These are phyloP conservation scores for Andrena chrysosceles DNA, from an alignment of 2,888 invertebrate species.

Conservation along the genomic window DNA sequence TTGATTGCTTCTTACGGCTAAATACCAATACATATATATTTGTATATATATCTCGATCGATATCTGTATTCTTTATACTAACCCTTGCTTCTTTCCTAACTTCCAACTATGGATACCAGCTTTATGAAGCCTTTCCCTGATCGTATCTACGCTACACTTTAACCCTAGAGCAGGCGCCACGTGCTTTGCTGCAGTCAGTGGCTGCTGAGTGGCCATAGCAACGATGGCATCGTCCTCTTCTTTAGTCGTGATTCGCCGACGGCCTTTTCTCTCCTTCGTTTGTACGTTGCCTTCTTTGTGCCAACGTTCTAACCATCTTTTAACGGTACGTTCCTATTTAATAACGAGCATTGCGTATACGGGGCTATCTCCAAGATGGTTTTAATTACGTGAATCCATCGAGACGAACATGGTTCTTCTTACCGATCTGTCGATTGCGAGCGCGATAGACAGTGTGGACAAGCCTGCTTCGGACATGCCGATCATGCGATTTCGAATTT, in stretches of 20 bases:
- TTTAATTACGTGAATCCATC: slow-evolving; percentile 40
- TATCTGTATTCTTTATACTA: slow-evolving; percentile 12
- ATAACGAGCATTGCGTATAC: slow-evolving; percentile 54
- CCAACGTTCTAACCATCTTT: slow-evolving; percentile 84
- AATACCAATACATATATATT: neutral
- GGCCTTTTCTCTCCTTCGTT: slow-evolving; percentile 83
- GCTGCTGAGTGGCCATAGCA: slow-evolving; percentile 83
- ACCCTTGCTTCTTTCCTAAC: slow-evolving; percentile 83
- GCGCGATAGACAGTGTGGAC: slow-evolving; percentile 83
- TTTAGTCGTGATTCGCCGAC: slow-evolving; percentile 82
- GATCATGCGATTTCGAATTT: slow-evolving; percentile 84
- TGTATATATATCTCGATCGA: neutral
- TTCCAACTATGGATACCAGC: slow-evolving; percentile 84
- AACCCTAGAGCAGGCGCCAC: slow-evolving; percentile 83
- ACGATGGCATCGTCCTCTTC: slow-evolving; percentile 84
- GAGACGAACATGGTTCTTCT: slow-evolving; percentile 51
- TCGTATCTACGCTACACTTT: slow-evolving; percentile 83
- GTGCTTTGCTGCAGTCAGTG: slow-evolving; percentile 83
- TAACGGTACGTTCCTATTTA: slow-evolving; percentile 82
- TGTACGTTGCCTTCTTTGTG: slow-evolving; percentile 83
- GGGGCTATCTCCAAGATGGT: slow-evolving; percentile 33
- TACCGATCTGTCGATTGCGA: slow-evolving; percentile 83
- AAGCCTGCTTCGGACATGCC: slow-evolving; percentile 84
- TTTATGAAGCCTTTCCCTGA: slow-evolving; percentile 82
- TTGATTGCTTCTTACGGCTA: neutral